Evolutionary conservation across 2,888 invertebrate genomes (phyloP).

Genomic region (Sinopyrophorus schimmeli): DNA sequence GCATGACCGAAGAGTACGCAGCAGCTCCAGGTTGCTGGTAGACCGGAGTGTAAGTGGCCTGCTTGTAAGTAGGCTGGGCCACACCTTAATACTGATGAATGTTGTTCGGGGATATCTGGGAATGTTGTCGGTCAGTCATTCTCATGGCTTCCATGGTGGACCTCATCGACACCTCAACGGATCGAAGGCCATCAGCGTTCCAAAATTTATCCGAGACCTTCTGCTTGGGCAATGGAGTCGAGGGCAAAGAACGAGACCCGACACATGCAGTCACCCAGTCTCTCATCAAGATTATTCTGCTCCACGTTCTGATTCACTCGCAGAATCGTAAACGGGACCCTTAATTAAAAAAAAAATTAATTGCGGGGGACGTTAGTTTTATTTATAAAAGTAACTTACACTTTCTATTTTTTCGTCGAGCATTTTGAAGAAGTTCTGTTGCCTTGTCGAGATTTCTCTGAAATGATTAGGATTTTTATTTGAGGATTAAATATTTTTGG

Average conservation of each 20-base stretch:
- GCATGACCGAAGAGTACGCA: constrained; percentile 46
- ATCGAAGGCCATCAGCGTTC: constrained; percentile 27
- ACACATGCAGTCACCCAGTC: constrained; percentile 77
- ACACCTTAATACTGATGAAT: constrained; percentile 53
- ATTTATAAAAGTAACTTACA: constrained; percentile 65
- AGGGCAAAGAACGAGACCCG: constrained; percentile 59
- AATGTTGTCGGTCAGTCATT: constrained; percentile 14
- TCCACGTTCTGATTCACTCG: constrained; percentile 73
- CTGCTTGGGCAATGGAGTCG: constrained; percentile 56
- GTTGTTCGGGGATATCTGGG: constrained; percentile 48
- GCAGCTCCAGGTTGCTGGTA: constrained; percentile 27
- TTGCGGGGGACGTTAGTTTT: too few relatives aligned
- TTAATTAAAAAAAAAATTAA: too few relatives aligned
- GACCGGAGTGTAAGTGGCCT: constrained; percentile 34
- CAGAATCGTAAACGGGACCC: constrained; percentile 82
- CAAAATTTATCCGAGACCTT: constrained; percentile 27
- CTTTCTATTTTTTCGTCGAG: too few relatives aligned
- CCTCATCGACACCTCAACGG: constrained; percentile 1
- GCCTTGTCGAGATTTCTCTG: constrained; percentile 86
- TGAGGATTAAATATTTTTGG: too few relatives aligned
- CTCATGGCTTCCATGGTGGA: background rate
- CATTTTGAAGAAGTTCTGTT: too few relatives aligned
- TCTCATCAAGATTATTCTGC: constrained; percentile 69
- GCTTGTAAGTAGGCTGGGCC: constrained; percentile 42
- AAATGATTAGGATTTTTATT: too few relatives aligned